Evolutionary conservation across 2,888 invertebrate genomes (phyloP).

Genomic region (Caenorhabditis drosophilae): DNA sequence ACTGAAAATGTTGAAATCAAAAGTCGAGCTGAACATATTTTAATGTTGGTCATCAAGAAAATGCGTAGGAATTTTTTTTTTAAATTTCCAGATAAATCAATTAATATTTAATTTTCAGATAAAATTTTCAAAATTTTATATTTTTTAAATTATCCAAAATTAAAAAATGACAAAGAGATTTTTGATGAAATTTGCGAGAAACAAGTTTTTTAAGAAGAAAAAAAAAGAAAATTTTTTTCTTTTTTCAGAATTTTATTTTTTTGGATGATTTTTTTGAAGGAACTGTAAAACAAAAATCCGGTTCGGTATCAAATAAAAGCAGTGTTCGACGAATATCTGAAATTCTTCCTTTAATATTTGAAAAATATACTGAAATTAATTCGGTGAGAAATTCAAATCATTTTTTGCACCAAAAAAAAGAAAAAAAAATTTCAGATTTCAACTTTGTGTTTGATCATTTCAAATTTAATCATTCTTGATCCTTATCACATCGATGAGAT

Average conservation of each 20-base stretch:
- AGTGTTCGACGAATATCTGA: constrained; percentile 26
- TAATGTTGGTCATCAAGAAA: neutral
- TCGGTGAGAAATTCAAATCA: neutral
- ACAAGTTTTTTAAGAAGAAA: neutral
- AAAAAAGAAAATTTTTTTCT: neutral
- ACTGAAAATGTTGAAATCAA: constrained; percentile 8
- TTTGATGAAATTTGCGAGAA: neutral
- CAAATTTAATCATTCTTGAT: constrained; percentile 13
- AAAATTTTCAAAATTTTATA: constrained; percentile 22
- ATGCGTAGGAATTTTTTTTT: neutral
- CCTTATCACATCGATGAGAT: constrained; percentile 34
- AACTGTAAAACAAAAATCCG: constrained; percentile 18
- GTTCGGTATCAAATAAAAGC: constrained; percentile 8
- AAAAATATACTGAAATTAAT: constrained; percentile 3
- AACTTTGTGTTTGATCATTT: neutral
- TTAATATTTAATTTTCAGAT: constrained; percentile 2
- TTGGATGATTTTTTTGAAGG: constrained; percentile 28
- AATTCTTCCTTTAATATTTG: constrained; percentile 19
- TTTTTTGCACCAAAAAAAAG: neutral
- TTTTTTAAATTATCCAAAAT: constrained; percentile 3
- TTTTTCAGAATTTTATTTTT: constrained; percentile 17
- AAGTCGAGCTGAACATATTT: constrained; percentile 7
- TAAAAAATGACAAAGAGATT: neutral
- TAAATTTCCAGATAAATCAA: neutral
- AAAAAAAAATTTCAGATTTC: neutral